Conservation (phyloP, 2,888 invertebrate genomes). For the Craniophora ligustri region DNA sequence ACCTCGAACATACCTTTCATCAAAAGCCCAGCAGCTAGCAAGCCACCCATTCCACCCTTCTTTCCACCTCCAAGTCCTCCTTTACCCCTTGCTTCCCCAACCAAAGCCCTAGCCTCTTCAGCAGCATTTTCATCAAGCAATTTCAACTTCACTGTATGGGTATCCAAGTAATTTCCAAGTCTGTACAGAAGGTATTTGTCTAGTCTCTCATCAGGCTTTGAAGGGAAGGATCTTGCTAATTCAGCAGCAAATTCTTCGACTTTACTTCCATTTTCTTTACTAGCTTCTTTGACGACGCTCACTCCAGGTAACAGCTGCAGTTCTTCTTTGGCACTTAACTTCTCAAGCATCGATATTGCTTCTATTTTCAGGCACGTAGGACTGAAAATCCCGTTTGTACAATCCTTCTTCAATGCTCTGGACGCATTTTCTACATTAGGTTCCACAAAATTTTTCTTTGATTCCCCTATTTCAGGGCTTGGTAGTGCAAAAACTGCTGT, state of each 20-base stretch:
- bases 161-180: slow-evolving; percentile 91
- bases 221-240: slow-evolving; percentile 92
- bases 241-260: slow-evolving; percentile 92
- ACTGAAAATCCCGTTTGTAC: slow-evolving; percentile 78
- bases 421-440: slow-evolving; percentile 66
- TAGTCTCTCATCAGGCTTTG: slow-evolving; percentile 92
- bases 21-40: slow-evolving; percentile 89
- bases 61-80: slow-evolving; percentile 84
- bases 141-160: slow-evolving; percentile 92
- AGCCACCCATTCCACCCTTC: slow-evolving; percentile 85
- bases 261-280: slow-evolving; percentile 84
- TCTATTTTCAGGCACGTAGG: slow-evolving; percentile 82
- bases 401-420: slow-evolving; percentile 77
- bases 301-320: slow-evolving; percentile 83
- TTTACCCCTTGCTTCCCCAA: slow-evolving; percentile 86
- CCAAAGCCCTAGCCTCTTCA: slow-evolving; percentile 88
- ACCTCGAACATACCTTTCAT: slow-evolving; percentile 88
- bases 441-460: slow-evolving; percentile 61
- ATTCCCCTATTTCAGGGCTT: slow-evolving; percentile 68
- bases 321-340: slow-evolving; percentile 79
- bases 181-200: slow-evolving; percentile 93
- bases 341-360: slow-evolving; percentile 80
- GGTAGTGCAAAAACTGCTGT: slow-evolving; percentile 70
- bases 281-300: slow-evolving; percentile 91
- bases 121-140: slow-evolving; percentile 90